Base-by-base conservation (phyloP, 2,113 vertebrate species). In the Cervus canadensis region DNA sequence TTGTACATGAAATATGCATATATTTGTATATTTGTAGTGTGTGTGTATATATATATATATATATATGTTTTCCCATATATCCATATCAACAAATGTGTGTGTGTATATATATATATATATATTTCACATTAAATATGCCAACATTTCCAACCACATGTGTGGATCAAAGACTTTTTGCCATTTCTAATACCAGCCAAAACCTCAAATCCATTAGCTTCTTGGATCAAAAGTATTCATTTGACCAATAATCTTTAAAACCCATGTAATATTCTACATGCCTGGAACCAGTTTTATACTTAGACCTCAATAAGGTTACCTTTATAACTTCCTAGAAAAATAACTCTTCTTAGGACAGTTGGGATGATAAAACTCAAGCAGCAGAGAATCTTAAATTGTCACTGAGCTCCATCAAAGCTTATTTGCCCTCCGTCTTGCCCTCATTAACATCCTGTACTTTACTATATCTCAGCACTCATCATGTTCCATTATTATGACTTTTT, bases 101-200 rank as follows among this genome's bases (percentile, higher is more conserved):
- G 0, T 74, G 0, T 71, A 1, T 74, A 2, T 64, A 9, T 71
- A 21, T 45, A 1, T 45, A 21, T 81, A 5, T 79, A 19, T 9
- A 54, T 78, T 71, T 56, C 33, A 85, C 21, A 12, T 85, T 87
- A 67, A 94, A 45, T 54, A 87, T 57, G 2, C 23, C 88, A 82
- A 81, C 13, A 56, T 36, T 89, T 92, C 57, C 48, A 91, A 30
- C 36, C 33, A 57, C 52, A 43, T 23, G 4, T 64, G 3, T 87
- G 67, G 16, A 50, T 17, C 15, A 93, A 96, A 40, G 15, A 21
- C 59, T 21, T 45, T 82, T 94, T 89, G 43, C 25, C 2, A 43
- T 78, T 91, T 95, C 40, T 91, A 48, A 97, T 79, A 45, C 2
- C 19, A 91, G 76, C 8, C 1, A 52, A 87, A 93, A 71, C 67